phyloP scores from a whole-genome alignment of 2,797 vertebrate species.

The Cygnus olor region DNA sequence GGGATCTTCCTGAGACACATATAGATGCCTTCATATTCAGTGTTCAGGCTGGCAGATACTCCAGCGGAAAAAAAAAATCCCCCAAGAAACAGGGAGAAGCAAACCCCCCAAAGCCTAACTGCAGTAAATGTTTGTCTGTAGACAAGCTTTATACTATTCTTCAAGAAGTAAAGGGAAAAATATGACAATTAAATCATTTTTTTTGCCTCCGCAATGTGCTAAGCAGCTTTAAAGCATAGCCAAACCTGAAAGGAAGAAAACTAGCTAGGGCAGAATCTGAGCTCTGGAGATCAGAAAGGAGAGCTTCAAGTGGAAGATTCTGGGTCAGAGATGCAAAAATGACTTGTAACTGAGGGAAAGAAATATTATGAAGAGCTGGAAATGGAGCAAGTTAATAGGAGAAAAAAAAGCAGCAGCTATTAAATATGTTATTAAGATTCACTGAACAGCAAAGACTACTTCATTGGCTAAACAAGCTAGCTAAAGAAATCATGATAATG shows the following conservation, averaged over 20 bases:
- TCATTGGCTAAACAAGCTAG: neutral
- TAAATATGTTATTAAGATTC: neutral
- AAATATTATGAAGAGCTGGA: neutral
- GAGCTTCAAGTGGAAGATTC: neutral
- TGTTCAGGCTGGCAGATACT: neutral
- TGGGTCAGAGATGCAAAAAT: neutral
- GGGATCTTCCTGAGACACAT: neutral
- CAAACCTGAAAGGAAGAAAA: neutral
- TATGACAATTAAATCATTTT: neutral
- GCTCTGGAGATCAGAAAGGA: neutral
- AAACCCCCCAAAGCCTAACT: neutral
- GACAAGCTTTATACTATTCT: neutral
- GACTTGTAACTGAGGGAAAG: neutral
- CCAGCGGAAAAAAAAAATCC: rapidly evolving
- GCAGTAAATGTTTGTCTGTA: neutral
- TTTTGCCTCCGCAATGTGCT: neutral
- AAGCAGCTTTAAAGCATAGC: neutral
- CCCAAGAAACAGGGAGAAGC: neutral
- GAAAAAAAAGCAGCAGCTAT: rapidly evolving
- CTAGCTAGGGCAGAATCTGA: neutral
- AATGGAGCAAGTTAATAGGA: neutral
- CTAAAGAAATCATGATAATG: neutral
- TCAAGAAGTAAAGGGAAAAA: neutral
- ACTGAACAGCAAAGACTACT: neutral
- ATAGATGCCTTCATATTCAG: neutral